Conservation (phyloP, 1,140 invertebrate genomes). For the Brachionus manjavacas region DNA sequence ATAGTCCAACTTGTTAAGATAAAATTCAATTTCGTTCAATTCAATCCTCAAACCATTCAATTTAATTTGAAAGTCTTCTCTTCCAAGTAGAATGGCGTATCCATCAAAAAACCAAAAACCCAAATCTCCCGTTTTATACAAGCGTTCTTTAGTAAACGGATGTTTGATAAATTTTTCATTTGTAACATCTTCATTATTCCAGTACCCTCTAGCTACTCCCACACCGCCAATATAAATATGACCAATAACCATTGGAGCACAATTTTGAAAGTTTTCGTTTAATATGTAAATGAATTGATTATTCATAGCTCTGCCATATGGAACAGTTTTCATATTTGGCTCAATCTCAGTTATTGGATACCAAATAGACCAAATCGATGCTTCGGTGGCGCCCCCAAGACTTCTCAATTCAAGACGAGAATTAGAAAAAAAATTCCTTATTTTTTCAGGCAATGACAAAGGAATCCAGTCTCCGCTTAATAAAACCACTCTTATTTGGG, state of each 20-base stretch:
- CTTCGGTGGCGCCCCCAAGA: not conserved
- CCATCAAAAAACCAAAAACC: not conserved
- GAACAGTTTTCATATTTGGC: not conserved
- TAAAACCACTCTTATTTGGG: not conserved
- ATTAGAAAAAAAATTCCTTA: not conserved
- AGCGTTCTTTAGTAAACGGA: not conserved
- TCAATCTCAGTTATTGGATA: not conserved
- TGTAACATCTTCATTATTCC: not conserved
- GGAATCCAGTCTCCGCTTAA: constrained; percentile 3
- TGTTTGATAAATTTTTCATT: not conserved
- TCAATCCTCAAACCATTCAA: not conserved
- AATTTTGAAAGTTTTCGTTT: not conserved
- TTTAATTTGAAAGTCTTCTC: constrained; percentile 8
- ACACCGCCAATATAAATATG: not conserved
- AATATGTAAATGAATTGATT: not conserved
- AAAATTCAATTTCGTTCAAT: constrained; percentile 12
- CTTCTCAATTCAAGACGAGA: not conserved
- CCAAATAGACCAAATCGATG: not conserved
- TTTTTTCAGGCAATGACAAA: not conserved
- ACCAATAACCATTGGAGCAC: not conserved
- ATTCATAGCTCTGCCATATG: not conserved
- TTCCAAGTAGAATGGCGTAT: not conserved
- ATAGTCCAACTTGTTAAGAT: not conserved
- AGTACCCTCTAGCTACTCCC: not conserved
- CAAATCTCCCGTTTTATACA: not conserved